Evolutionary conservation across 2,113 vertebrate genomes (phyloP), one percentile per base, ranked within the genome.

Genomic region (Larimichthys crocea): DNA sequence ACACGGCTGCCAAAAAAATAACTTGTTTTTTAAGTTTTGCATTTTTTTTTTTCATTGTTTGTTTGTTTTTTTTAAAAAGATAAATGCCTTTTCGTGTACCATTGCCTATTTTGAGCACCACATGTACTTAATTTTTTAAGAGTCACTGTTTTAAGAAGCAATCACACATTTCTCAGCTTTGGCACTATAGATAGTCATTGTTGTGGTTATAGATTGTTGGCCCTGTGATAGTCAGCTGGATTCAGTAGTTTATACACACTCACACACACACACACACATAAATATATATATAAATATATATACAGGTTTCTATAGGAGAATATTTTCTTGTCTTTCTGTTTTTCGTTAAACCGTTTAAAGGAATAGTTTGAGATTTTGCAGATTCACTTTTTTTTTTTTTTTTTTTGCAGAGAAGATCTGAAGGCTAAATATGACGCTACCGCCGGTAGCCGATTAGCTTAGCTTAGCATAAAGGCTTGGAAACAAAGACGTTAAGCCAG

Each of bases 81-180:
- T 48, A 66, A 78, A 81, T 87, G 90, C 88, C 86, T 93, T 82
- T 46, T 87, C 69, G 68, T 90, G 86, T 90, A 84, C 82, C 84
- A 72, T 90, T 80, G 87, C 88, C 87, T 90, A 44, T 82, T 83
- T 79, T 70, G 78, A 91, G 72, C 90, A 94, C 92, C 90, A 80
- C 83, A 79, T 91, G 88, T 92, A 91, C 92, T 92, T 93, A 83
- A 83, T 81, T 92, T 81, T 92, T 93, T 84, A 76, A 84, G 76
- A 87, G 59, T 91, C 83, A 83, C 64, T 79, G 82, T 90, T 88
- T 82, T 64, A 61, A 67, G 77, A 88, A 87, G 79, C 79, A 78
- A 76, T 82, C 81, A 17, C 82, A 80, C 76, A 63, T 89, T 67
- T 76, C 52, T 66, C 60, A 72, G 82, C 85, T 84, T 72, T 56